Evolutionary conservation across 2,797 vertebrate species (phyloP).

Genomic region (Craterocephalus amniculus): DNA sequence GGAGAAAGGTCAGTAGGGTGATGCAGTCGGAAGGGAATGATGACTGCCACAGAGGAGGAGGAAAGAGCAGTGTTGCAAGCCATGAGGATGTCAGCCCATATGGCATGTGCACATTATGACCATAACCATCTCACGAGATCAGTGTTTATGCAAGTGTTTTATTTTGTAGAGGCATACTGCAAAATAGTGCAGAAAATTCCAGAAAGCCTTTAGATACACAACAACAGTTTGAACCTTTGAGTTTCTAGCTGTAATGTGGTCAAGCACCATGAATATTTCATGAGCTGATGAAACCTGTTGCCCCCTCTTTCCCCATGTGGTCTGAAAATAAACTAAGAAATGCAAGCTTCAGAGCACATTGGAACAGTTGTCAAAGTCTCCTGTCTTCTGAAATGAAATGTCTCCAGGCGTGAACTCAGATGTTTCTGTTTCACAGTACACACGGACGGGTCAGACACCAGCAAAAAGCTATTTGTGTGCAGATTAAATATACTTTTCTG

Average conservation of each 20-base stretch:
- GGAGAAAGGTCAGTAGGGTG: background rate
- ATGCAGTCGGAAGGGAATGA: background rate
- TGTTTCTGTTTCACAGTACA: background rate
- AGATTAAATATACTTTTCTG: background rate
- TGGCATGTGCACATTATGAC: constrained; percentile 42
- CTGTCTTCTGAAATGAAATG: constrained; percentile 27
- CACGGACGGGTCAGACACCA: background rate
- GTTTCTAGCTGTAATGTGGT: constrained; percentile 8
- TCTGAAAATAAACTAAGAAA: constrained; percentile 10
- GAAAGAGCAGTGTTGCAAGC: constrained; percentile 36
- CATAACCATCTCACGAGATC: constrained; percentile 34
- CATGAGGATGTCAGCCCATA: constrained; percentile 26
- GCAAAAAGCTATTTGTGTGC: background rate
- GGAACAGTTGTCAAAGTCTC: constrained; percentile 23
- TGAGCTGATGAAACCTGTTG: constrained; percentile 2
- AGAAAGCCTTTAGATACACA: constrained; percentile 2
- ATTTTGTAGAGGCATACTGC: background rate
- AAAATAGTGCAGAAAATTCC: background rate
- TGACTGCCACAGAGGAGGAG: background rate
- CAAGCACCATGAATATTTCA: constrained; percentile 13
- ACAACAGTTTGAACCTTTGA: background rate
- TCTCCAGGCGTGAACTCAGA: constrained; percentile 22
- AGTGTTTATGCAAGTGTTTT: background rate
- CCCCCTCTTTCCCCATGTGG: constrained; percentile 3
- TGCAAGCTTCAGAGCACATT: constrained; percentile 9